Base-by-base conservation (phyloP, 2,797 vertebrate genomes). In the Lates japonicus region DNA sequence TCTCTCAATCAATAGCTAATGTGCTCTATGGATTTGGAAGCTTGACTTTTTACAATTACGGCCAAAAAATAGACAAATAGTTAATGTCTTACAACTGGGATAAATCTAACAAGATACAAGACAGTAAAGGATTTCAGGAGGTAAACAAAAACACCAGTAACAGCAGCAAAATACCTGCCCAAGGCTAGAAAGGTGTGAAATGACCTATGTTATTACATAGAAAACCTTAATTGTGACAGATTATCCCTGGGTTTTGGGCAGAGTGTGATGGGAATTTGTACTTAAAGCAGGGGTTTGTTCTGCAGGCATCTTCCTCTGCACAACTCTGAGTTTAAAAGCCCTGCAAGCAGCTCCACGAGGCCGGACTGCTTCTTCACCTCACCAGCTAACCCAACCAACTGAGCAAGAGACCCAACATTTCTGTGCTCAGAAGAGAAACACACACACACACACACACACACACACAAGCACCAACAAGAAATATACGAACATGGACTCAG, bases 351-450 rank as follows among this genome's bases (percentile, higher is more conserved):
- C 42, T 57, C 60, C 66, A 3, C 4, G 20, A 65, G 70, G 66
- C 66, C 17, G 3, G 29, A 44, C 61, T 61, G 41, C 54, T 16
- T 37, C 61, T 48, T 76, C 76, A 62, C 66, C 49, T 62, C 46
- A 22, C 41, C 20, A 41, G 33, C 65, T 12, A 44, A 52, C 60
- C 48, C 13, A 74, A 39, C 48, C 68, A 60, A 55, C 60, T 74
- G 65, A 81, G 83, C 64, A 81, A n/a, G 70, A 41, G 46, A 73
- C 25, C 14, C 46, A 35, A 17, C 48, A 35, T 49, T 25, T 54
- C 42, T 20, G 16, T 20, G 20, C 51, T 51, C 31, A 42, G 17
- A 42, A 17, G 9, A 68, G 8, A 64, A 29, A 41, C 51, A 31
- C 13, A 42, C 2, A 66, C 62, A 61, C 44, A 25, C 19, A 46